Conservation (phyloP, 2,797 vertebrate species). For the Erithacus rubecula region DNA sequence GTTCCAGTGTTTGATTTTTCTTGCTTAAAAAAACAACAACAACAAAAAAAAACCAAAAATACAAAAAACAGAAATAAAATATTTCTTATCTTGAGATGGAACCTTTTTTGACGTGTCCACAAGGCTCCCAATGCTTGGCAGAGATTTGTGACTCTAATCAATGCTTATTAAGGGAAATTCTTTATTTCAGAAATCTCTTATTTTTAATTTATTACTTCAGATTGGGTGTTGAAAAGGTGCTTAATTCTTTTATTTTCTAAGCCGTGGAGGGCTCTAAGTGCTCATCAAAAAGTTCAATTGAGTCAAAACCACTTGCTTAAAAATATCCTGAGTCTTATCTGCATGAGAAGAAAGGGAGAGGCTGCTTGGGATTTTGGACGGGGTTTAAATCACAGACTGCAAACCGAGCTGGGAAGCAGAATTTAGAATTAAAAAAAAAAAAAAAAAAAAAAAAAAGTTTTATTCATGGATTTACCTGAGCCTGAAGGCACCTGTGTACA, state of each 20-base stretch:
- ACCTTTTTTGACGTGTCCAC: rapidly evolving
- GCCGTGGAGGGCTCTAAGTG: rapidly evolving
- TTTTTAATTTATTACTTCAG: not conserved
- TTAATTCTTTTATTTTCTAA: not conserved
- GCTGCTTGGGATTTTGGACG: rapidly evolving
- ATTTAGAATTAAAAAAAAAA: not conserved
- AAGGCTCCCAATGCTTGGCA: not conserved
- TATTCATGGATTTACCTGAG: not conserved
- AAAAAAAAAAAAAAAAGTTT: not conserved
- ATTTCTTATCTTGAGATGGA: not conserved
- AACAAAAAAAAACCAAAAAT: not conserved
- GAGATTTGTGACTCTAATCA: not conserved
- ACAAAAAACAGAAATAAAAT: not conserved
- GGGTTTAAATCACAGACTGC: not conserved
- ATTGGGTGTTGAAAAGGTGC: rapidly evolving
- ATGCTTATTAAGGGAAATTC: not conserved
- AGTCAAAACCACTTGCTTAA: not conserved
- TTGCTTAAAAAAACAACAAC: not conserved
- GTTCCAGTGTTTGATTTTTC: not conserved
- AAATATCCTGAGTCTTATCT: not conserved
- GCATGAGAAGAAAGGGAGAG: not conserved
- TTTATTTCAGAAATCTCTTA: not conserved
- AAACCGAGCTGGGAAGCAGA: not conserved
- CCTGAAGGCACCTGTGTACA: not conserved
- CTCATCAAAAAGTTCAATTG: not conserved